Evolutionary conservation across 2,888 invertebrate genomes (phyloP), one percentile per base, ranked within the genome.

Genomic region (Napeogenes inachia): DNA sequence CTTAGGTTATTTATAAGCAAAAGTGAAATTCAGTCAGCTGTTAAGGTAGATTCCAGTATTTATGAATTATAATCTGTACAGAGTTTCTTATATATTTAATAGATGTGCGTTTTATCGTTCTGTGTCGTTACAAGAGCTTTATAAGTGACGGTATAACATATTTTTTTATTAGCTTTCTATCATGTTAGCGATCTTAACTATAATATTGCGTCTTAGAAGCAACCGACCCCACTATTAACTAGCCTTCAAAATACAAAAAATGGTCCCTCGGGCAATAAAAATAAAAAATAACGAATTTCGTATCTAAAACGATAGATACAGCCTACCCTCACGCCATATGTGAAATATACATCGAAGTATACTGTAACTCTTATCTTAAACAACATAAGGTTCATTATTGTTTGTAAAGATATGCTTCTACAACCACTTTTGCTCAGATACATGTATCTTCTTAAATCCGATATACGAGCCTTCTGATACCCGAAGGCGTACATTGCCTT

Each of bases 371-470:
- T 67, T 64, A 61, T 66, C 13, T 2, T 1, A 3, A 10, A 10
- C 0, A 10, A 0, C 0, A 60, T 74, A 77, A 62, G 69, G 71
- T 62, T 47, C 54, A 66, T 67, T 73, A 74, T 71, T 13, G 62
- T 3, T 33, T 53, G 59, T 42, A 53, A n/a, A 0, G 10, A 30
- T 32, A 13, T 13, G 12, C 21, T 8, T 13, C 53, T 45, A 54
- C 33, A 55, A 53, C 5, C 21, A 45, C 50, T 55, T 62, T 55
- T 45, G 56, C 13, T 56, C 33, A 6, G 21, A 13, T 6, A 56
- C 30, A 8, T 55, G 64, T 66, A 66, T 68, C 68, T 68, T 60
- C 66, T 66, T 64, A 64, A 68, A 64, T 68, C 64, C 66, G 62
- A 66, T 68, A 68, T 66, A 68, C 66, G 68, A 65, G 60, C 62